Evolutionary conservation across 2,888 invertebrate genomes (phyloP).

Genomic region (Pilophorus perplexus): DNA sequence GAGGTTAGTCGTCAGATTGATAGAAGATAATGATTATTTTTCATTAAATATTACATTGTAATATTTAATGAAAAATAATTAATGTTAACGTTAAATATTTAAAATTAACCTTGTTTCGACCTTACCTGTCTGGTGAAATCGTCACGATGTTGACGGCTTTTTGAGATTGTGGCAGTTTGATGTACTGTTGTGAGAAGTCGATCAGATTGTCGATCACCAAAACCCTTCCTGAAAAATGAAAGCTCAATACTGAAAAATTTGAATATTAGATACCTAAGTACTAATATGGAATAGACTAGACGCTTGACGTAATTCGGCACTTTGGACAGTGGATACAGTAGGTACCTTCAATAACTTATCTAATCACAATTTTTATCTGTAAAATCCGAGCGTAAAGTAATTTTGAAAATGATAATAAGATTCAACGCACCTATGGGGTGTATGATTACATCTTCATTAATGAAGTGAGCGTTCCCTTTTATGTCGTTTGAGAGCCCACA

Average conservation of each 20-base stretch:
- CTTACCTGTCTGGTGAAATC: constrained; percentile 68
- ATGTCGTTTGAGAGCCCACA: constrained; percentile 42
- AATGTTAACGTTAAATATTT: too few relatives aligned
- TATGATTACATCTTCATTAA: constrained; percentile 70
- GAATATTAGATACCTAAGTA: neutral
- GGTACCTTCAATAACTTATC: too few relatives aligned
- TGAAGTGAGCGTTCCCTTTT: constrained; percentile 68
- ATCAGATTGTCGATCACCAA: constrained; percentile 71
- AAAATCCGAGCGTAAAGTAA: too few relatives aligned
- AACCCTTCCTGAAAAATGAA: too few relatives aligned
- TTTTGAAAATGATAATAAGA: neutral
- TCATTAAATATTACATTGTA: constrained; percentile 18
- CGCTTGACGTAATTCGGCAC: neutral
- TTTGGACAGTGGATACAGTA: too few relatives aligned
- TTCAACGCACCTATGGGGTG: constrained; percentile 59
- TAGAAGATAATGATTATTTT: too few relatives aligned
- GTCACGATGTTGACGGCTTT: constrained; percentile 61
- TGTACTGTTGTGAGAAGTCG: constrained; percentile 69
- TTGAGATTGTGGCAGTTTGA: constrained; percentile 66
- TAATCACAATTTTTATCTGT: too few relatives aligned
- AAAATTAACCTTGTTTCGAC: too few relatives aligned
- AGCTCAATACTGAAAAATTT: too few relatives aligned
- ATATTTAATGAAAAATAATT: constrained; percentile 30
- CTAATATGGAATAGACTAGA: neutral
- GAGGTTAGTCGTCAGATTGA: too few relatives aligned